Evolutionary conservation across 2,797 vertebrate species (phyloP), one percentile per base, ranked within the genome.

Genomic region (Gastrophryne carolinensis): DNA sequence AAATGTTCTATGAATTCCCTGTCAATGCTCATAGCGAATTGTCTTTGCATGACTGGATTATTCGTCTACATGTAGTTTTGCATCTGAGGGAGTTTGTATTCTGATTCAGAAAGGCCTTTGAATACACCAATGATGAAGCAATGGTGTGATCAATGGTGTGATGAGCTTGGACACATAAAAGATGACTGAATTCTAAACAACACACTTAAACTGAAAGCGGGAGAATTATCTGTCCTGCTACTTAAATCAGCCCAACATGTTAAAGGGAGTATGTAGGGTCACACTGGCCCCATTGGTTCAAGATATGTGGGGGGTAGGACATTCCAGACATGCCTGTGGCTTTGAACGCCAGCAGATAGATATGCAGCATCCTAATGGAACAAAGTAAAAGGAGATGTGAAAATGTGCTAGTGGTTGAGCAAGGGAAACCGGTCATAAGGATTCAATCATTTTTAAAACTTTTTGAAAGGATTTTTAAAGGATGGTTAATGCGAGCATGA

Each of bases 291-390:
- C 60, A 54, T 24, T 27, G 58, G 35, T 50, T 37, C 29, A 1
- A 5, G 2, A 17, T 5, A 58, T 30, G 37, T 35, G 73, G 58
- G 15, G 72, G 72, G 72, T 50, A 57, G 52, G 60, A 72, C 75
- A 78, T 78, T 71, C 67, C 68, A 58, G 19, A 56, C 19, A 71
- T 78, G 68, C 37, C 60, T 77, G 74, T 65, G 60, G 74, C 35
- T 57, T 78, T 72, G 44, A 21, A 37, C 39, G 61, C n/a, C n/a
- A n/a, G 37, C 24, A 60, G 50, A 68, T 61, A 71, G 60, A 64
- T 29, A 27, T 49, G 32, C 41, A 41, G 73, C 19, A 35, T 58
- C 39, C 39, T 57, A 19, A 21, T 60, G 56, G 35, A 52, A 37
- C 17, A 19, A 53, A 61, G 44, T 52, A 58, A 72, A 47, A 50